phyloP scores from a whole-genome alignment of 1,140 invertebrate species.

The Steinernema feltiae region DNA sequence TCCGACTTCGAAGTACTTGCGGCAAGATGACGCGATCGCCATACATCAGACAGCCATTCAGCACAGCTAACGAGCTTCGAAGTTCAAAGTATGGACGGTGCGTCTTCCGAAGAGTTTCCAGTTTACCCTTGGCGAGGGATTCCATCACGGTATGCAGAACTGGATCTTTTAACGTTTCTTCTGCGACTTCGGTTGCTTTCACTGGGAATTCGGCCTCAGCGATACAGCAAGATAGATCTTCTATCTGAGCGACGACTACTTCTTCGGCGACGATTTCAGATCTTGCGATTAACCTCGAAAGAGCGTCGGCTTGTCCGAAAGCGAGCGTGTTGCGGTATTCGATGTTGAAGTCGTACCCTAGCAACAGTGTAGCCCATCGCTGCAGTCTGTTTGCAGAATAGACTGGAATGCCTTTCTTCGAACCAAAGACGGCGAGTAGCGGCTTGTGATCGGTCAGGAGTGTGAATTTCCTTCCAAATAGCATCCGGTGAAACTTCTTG shows the following conservation, averaged over 20 bases:
- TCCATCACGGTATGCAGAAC: background rate
- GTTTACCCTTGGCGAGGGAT: background rate
- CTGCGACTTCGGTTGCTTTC: background rate
- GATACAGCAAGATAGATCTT: background rate
- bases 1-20: conserved; percentile 30
- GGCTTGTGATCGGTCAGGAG: conserved; percentile 62
- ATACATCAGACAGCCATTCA: conserved; percentile 43
- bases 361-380: conserved; percentile 57
- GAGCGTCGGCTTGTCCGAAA: conserved; percentile 46
- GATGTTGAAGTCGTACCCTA: conserved; percentile 57
- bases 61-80: background rate
- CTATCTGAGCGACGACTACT: conserved; percentile 22
- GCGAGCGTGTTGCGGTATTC: conserved; percentile 44
- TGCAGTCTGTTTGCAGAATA: conserved; percentile 56
- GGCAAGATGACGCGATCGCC: conserved; percentile 55
- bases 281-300: conserved; percentile 45
- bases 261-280: conserved; percentile 21
- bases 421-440: conserved; percentile 58
- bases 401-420: conserved; percentile 49
- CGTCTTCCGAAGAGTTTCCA: background rate
- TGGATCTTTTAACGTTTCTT: background rate
- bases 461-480: conserved; percentile 60
- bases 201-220: background rate
- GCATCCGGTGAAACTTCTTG: conserved; percentile 59
- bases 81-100: background rate